A percentile compares a stretch with the other conserved stretches of the same genome.
These are phyloP conservation scores for Nicator chloris DNA, from an alignment of 2,113 vertebrate species.

Conservation along the genomic window DNA sequence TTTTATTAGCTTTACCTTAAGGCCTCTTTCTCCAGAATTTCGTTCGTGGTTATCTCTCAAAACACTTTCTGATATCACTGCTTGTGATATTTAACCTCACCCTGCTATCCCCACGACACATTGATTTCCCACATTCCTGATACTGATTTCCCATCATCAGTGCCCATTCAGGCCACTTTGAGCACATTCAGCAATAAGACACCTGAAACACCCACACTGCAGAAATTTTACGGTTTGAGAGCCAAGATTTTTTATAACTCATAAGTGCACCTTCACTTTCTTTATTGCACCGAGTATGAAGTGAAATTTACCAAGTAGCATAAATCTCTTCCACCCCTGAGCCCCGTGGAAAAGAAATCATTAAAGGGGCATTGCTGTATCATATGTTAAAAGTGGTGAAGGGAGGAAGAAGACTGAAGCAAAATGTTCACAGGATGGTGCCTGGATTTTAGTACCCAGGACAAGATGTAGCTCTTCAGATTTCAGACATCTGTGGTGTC, in stretches of 20 bases:
- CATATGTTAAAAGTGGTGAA: not conserved
- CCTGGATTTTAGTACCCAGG: not conserved
- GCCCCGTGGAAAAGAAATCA: not conserved
- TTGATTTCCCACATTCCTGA: not conserved
- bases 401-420: not conserved
- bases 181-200: constrained; percentile 6
- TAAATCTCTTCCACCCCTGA: constrained; percentile 16
- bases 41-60: not conserved
- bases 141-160: not conserved
- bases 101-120: not conserved
- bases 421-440: not conserved
- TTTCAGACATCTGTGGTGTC: not conserved
- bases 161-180: not conserved
- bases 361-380: not conserved
- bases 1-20: not conserved
- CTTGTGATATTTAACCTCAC: not conserved
- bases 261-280: constrained; percentile 15
- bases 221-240: constrained; percentile 5
- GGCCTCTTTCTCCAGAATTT: not conserved
- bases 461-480: not conserved
- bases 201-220: not conserved
- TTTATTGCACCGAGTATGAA: not conserved
- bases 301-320: constrained; percentile 2
- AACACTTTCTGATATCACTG: not conserved
- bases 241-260: constrained; percentile 18